These are phyloP conservation scores for Bombyx mori DNA, from an alignment of 1,140 invertebrate genomes.

Conservation along the genomic window ASM3026992v2 NC_085125.1:6326501-6327000, in stretches of 20 bases:
- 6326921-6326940: constrained; percentile 19
- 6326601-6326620: no score
- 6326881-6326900: constrained; percentile 18
- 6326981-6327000: constrained; percentile 40
- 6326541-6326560: constrained; percentile 1
- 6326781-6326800: constrained; percentile 64
- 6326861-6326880: constrained; percentile 50
- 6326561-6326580: no score
- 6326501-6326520: no score
- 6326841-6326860: constrained; percentile 24
- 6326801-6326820: constrained; percentile 55
- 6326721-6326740: constrained; percentile 70
- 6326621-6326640: no score
- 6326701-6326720: constrained; percentile 62
- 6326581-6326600: no score
- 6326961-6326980: constrained; percentile 40
- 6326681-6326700: constrained; percentile 57
- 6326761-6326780: constrained; percentile 54
- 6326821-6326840: constrained; percentile 32
- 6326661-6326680: constrained; percentile 25
- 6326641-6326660: not conserved
- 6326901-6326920: constrained; percentile 31
- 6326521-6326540: not conserved
- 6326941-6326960: constrained; percentile 25
- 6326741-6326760: constrained; percentile 45